Evolutionary conservation across 2,113 vertebrate genomes (phyloP), one percentile per base, ranked within the genome.

Genomic region (Amphiprion percula): DNA sequence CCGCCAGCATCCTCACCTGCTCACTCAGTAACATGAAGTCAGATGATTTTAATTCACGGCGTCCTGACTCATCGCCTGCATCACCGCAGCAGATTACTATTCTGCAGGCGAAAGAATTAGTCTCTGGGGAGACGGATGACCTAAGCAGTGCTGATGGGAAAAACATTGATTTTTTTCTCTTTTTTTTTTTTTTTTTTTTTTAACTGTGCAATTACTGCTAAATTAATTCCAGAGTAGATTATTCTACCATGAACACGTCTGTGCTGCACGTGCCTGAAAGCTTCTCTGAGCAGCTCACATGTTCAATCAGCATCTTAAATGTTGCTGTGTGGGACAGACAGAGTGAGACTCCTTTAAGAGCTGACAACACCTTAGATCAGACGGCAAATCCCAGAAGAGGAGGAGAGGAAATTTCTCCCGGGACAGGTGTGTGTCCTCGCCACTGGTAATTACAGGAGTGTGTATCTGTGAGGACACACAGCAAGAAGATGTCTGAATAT

Each of bases 341-440:
- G 9, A 37, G 33, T 37, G 33, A 52, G 41, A 16, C 28, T 28
- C 28, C 26, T 74, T 53, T 60, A 66, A 64, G 16, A 63, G 17
- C 65, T 69, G 82, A 73, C 67, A 72, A 68, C 68, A 74, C 33
- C 9, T 75, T 68, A 68, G 68, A 88, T 72, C 61, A 86, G 77
- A 72, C 0, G 1, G 59, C 37, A 21, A 77, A 78, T 52, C 78
- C 78, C 78, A 0, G 23, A 64, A 19, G 70, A 68, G n/a, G 3
- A 74, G 33, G 17, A 15, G 9, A 11, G 65, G 26, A 50, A 37
- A 21, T 84, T 53, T 69, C 69, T 70, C 73, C 28, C 12, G 61
- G 50, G 77, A 72, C 28, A 24, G 58, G 7, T 37, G 33, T 46
- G 74, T 46, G 30, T 72, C 41, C 50, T 67, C 19, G 4, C 17